Evolutionary conservation across 1,140 invertebrate genomes (phyloP).

Genomic region (Coboldia fuscipes): DNA sequence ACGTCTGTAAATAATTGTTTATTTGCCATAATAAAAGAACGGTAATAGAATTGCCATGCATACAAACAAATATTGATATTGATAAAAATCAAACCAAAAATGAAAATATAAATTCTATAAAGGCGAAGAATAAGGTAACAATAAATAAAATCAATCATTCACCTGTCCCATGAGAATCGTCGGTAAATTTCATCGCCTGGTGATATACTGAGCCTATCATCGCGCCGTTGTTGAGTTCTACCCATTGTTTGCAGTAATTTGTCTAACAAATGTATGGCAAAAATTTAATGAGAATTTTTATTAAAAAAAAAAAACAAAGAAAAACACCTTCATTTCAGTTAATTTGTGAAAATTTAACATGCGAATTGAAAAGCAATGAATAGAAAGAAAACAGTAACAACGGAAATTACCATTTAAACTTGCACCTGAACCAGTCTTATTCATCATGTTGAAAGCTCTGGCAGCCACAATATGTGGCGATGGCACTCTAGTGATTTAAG

Average conservation of each 20-base stretch:
- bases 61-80: neutral
- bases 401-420: constrained; percentile 11
- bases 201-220: constrained; percentile 11
- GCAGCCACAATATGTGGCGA: constrained; percentile 30
- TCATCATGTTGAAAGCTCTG: constrained; percentile 26
- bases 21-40: neutral
- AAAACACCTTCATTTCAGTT: no score
- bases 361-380: no score
- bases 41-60: neutral
- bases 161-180: constrained; percentile 61
- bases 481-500: constrained; percentile 33
- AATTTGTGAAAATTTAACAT: no score
- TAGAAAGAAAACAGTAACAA: no score
- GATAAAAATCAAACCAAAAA: neutral
- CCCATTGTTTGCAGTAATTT: no score
- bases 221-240: no score
- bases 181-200: constrained; percentile 24
- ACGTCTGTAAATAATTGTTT: constrained; percentile 24
- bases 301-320: no score
- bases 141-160: no score
- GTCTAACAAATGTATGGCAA: no score
- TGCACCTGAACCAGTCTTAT: neutral
- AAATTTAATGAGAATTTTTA: no score
- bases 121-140: neutral
- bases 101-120: neutral